Conservation (phyloP, 2,797 vertebrate species). For the Aplochiton taeniatus region DNA sequence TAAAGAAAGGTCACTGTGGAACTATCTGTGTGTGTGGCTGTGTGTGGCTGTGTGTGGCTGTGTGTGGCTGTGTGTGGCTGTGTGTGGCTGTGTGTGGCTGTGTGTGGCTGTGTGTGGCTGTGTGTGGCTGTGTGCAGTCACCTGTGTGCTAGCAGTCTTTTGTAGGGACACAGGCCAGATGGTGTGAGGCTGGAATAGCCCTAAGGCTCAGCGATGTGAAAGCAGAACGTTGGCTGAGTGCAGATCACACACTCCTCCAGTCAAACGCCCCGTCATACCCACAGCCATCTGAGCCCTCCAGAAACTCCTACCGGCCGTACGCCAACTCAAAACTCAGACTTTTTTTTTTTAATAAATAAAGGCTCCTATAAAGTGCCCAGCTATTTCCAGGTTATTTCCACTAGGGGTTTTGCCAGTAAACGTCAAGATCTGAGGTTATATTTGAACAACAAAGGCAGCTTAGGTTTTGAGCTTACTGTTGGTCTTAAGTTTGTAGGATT, state of each 20-base stretch:
- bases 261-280: neutral
- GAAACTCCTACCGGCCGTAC: neutral
- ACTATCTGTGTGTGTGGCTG: neutral
- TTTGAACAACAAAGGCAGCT: too few species aligned
- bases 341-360: too few species aligned
- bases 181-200: neutral
- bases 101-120: neutral
- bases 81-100: neutral
- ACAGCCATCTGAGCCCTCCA: neutral
- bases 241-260: neutral
- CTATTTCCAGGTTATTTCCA: too few species aligned
- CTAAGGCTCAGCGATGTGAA: neutral
- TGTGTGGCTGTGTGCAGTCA: neutral
- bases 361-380: too few species aligned
- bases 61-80: neutral
- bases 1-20: constrained; percentile 1
- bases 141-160: neutral
- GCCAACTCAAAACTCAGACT: too few species aligned
- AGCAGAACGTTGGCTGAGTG: neutral
- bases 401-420: too few species aligned
- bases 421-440: too few species aligned
- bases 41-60: neutral
- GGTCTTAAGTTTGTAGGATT: too few species aligned
- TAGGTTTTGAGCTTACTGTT: too few species aligned
- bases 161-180: neutral